Evolutionary conservation across 2,797 vertebrate species (phyloP).

Genomic region (Arctocebus calabarensis): DNA sequence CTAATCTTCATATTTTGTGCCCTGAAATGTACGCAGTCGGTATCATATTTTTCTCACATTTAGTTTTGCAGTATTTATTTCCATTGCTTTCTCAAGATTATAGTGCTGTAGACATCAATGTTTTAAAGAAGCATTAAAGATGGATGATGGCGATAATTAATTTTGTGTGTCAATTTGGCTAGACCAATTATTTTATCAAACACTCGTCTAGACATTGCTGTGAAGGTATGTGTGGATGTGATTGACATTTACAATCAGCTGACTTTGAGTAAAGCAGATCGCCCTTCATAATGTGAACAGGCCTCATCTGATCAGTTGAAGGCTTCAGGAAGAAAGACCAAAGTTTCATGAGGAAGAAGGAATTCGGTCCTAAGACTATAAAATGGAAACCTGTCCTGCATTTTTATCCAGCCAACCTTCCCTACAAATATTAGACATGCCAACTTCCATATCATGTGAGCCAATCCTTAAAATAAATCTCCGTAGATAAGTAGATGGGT

Average conservation of each 20-base stretch:
- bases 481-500: neutral
- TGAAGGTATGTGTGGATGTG: neutral
- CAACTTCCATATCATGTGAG: neutral
- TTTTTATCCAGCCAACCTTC: neutral
- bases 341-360: neutral
- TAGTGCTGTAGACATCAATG: neutral
- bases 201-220: neutral
- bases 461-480: neutral
- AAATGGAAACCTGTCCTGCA: neutral
- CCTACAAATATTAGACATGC: neutral
- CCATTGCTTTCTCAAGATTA: neutral
- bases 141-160: neutral
- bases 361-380: neutral
- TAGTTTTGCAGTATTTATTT: neutral
- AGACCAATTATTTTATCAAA: neutral
- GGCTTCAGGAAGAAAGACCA: neutral
- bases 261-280: neutral
- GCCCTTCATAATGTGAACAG: neutral
- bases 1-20: neutral
- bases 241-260: neutral
- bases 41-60: neutral
- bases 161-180: neutral
- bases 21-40: neutral
- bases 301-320: neutral
- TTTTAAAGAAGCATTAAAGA: neutral